Evolutionary conservation across 2,113 vertebrate genomes (phyloP).

Genomic region (Rhinoptilus africanus): DNA sequence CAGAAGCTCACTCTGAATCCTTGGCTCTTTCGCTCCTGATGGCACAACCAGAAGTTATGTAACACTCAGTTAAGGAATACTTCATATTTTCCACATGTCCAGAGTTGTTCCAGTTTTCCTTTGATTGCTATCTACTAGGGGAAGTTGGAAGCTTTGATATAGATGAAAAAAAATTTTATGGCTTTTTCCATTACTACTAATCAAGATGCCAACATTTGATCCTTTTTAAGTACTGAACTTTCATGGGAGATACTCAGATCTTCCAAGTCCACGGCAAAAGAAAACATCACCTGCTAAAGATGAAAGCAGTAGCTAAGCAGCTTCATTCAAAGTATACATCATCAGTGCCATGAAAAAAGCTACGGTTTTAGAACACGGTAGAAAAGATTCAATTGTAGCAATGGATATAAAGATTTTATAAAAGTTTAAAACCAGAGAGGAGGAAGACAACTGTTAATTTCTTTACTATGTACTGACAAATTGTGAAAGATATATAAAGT

Average conservation of each 20-base stretch:
- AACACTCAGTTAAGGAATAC: neutral
- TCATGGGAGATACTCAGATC: neutral
- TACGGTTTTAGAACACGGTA: neutral
- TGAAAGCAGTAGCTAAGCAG: neutral
- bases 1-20: neutral
- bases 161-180: neutral
- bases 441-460: neutral
- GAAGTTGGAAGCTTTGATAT: neutral
- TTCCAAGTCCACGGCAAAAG: neutral
- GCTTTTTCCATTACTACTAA: conserved; percentile 5
- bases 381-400: neutral
- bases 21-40: neutral
- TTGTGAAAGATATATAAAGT: neutral
- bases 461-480: neutral
- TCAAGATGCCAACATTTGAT: neutral
- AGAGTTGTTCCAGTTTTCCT: conserved; percentile 6
- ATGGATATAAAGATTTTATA: neutral
- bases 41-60: neutral
- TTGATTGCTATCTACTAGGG: neutral
- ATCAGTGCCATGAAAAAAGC: neutral
- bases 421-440: neutral
- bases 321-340: neutral
- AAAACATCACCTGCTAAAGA: neutral
- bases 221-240: neutral
- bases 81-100: conserved; percentile 28